Conservation (phyloP, 2,888 invertebrate genomes). For the Tenodera sinensis region DNA sequence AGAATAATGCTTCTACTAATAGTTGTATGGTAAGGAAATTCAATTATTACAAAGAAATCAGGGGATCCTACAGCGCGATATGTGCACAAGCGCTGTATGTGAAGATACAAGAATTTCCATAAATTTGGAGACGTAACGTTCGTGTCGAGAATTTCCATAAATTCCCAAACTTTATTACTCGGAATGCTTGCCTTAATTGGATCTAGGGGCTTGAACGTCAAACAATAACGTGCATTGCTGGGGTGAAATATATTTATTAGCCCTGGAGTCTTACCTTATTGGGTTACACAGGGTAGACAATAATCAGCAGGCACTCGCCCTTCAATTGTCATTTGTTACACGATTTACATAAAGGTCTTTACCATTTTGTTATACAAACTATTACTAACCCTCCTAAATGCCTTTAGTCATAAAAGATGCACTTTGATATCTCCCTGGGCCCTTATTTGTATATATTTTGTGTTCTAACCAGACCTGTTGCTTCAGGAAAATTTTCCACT, state of each 20-base stretch:
- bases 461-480: too few species aligned
- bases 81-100: background rate
- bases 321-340: too few species aligned
- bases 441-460: too few species aligned
- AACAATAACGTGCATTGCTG: background rate
- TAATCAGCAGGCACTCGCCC: too few species aligned
- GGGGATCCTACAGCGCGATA: background rate
- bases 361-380: too few species aligned
- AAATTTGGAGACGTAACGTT: background rate
- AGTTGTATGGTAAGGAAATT: background rate
- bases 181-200: background rate
- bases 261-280: background rate
- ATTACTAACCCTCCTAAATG: too few species aligned
- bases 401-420: too few species aligned
- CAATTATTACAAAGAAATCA: background rate
- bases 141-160: background rate
- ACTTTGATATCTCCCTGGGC: too few species aligned
- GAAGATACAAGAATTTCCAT: background rate
- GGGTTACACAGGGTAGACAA: background rate
- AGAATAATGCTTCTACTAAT: too few species aligned
- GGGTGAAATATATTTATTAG: background rate
- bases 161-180: background rate
- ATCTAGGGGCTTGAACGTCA: background rate
- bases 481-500: too few species aligned
- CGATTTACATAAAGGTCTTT: too few species aligned